phyloP scores from a whole-genome alignment of 2,113 vertebrate genomes.

The Amazona vittata region DNA sequence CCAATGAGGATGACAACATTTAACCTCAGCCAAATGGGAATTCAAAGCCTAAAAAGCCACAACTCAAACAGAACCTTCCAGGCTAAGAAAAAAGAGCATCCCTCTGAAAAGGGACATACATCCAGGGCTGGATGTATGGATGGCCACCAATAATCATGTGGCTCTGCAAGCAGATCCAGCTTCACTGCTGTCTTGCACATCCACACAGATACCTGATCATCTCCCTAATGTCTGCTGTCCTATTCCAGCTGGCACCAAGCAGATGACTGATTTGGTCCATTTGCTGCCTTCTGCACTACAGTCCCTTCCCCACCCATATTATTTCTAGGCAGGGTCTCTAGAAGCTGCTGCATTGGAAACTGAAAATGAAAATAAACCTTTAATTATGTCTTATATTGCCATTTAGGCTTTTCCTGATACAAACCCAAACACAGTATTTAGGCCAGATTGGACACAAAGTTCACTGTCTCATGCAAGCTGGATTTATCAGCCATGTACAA shows the following conservation, averaged over 20 bases:
- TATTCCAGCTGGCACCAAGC: background rate
- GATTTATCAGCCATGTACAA: background rate
- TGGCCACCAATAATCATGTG: background rate
- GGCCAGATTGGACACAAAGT: background rate
- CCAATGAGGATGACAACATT: background rate
- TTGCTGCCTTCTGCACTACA: background rate
- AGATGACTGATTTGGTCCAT: background rate
- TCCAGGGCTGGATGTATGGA: background rate
- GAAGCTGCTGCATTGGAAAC: background rate
- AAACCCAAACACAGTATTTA: background rate
- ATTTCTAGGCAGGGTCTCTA: background rate
- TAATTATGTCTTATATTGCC: background rate
- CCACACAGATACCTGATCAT: background rate
- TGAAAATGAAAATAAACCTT: background rate
- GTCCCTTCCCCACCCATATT: background rate
- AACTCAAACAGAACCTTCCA: background rate
- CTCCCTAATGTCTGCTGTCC: background rate
- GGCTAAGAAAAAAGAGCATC: background rate
- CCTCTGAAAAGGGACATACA: background rate
- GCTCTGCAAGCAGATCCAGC: background rate
- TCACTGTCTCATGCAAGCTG: background rate
- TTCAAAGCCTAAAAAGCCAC: background rate
- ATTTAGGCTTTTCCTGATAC: background rate
- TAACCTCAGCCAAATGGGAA: background rate
- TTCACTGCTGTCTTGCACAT: background rate